Base-by-base conservation (phyloP, 2,797 vertebrate species). In the Peromyscus attwateri region DNA sequence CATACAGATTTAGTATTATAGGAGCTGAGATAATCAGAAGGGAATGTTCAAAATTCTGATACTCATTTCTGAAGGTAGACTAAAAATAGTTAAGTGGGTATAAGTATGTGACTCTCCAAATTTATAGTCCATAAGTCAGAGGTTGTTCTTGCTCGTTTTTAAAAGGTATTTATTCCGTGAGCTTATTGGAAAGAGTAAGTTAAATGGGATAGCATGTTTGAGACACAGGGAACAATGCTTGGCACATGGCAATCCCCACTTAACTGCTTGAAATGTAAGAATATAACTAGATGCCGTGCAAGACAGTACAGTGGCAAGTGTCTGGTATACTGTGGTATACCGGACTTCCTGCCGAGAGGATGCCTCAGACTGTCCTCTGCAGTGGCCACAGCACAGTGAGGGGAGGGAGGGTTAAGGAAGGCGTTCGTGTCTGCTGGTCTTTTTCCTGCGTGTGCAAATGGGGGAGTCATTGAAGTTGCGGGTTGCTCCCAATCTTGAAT, bases 21-120 rank as follows among this genome's bases (percentile, higher is more conserved):
- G 62, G 84, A 85, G 46, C 57, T 82, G 85, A 91, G 71, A 89
- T 49, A 55, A 89, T 81, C 70, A 87, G 89, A 92, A 91, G 34
- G 81, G 29, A 71, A 66, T 4, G 21, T 87, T 92, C 37, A 89
- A 60, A 95, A 80, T 52, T 73, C 34, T 84, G 14, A 62, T 84
- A 62, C 21, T 89, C 52, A 62, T 64, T 92, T 71, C 79, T 82
- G 40, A 52, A 85, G 55, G 40, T 55, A 88, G 60, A 85, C 88
- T 73, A 37, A 90, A 90, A 94, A 81, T 75, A 79, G 76, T 17
- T 62, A 57, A 52, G n/a, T 52, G 64, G 83, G 80, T 5, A 21
- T 27, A 91, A 64, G 43, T 31, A 91, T 11, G 10, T 11, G 37
- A 66, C 34, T 94, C 55, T 80, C 68, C 64, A 77, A 92, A 77